Evolutionary conservation across 2,888 invertebrate species (phyloP), one percentile per base, ranked within the genome.

Genomic region (Euplagia quadripunctaria): DNA sequence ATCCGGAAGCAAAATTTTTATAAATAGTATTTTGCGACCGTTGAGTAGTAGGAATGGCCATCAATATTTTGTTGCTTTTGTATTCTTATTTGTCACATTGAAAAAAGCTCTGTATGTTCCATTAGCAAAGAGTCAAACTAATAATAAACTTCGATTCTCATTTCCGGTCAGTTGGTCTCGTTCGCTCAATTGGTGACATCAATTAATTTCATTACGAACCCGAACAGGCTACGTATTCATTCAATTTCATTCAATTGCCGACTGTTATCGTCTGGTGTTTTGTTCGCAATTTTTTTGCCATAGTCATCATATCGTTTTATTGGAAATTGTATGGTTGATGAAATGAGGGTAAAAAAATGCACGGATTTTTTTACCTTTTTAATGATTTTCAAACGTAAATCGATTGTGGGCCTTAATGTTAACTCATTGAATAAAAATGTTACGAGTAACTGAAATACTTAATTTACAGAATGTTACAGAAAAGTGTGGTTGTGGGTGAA

Each of bases 161-260:
- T 17, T 67, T 16, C 46, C 66, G 58, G 65, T 52, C 67, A 70
- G 55, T 55, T 52, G 31, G 49, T 58, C 16, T 61, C 41, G 65
- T 66, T 55, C 83, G 78, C 70, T 84, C 85, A 79, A 79, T 84
- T 79, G 83, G 78, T 79, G 77, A 77, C 82, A 76, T 71, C 81
- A 79, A 85, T 85, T 85, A 79, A 83, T 83, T 84, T 84, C 79
- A 85, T 85, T 80, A 85, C 76, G 74, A 75, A 69, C 79, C 76
- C 74, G 85, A 76, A 73, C 85, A 75, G 74, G 68, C 68, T 73
- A 76, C 77, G 74, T 75, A 77, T 74, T 78, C 85, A 75, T 82
- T 81, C 76, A 84, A 84, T 84, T 79, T 75, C 80, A 77, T 82
- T 79, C 81, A 76, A 83, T 84, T 84, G 81, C 77, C 77, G 74